Base-by-base conservation (phyloP, 2,797 vertebrate species). In the Allobates femoralis region DNA sequence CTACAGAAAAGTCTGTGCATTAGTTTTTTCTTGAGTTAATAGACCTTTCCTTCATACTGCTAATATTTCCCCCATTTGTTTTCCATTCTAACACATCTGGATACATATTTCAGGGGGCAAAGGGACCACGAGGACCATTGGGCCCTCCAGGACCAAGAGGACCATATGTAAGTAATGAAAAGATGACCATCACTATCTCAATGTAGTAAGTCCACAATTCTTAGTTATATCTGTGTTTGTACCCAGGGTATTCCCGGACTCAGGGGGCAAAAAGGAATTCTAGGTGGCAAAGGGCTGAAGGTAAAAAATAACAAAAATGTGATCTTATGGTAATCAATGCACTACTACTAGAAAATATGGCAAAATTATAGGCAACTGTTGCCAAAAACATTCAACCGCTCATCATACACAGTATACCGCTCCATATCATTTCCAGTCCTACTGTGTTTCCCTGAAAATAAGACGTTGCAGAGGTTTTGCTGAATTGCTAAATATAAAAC, bases 61-160 rank as follows among this genome's bases (percentile, higher is more conserved):
- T 21, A 71, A 3, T 37, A 23, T 41, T 41, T 3, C 2, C 10
- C 18, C 34, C 23, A 12, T 46, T n/a, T 60, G 10, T 60, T 2
- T 26, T 41, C 2, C 7, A 8, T n/a, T 62, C 23, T 79, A 62
- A 79, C 37, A 60, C 30, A 64, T 23, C 18, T 76, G 41, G 19
- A 55, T 19, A 28, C 53, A 46, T 62, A 0, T 92, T 92, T 55
- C 88, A 98, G 97, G 96, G 96, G 23, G 77, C 81, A 18, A 93
- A 90, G 14, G 97, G 97, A 83, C 91, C 90, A 3, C 12, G 71
- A 0, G 97, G 96, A 81, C 85, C 77, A 11, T 50, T 46, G 4
- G 97, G 97, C 26, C 90, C 92, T 0, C 86, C 84, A 2, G 97
- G 97, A 11, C 96, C 96, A 89, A 91, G 94, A 0, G 97, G 97